phyloP scores from a whole-genome alignment of 2,113 vertebrate genomes.

The Tragulus kanchil region DNA sequence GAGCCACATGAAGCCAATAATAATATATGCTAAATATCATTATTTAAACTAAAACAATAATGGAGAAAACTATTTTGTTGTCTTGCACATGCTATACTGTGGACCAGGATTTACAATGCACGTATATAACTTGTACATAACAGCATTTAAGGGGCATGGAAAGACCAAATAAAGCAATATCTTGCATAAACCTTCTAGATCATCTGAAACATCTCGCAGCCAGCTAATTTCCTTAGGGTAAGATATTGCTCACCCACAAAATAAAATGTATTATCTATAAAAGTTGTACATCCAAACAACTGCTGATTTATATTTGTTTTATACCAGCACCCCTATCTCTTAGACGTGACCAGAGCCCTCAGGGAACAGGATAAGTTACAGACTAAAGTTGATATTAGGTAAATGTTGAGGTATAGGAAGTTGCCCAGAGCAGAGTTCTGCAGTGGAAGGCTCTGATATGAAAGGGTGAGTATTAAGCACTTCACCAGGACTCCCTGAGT shows the following conservation, averaged over 20 bases:
- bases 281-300: background rate
- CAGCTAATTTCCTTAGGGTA: background rate
- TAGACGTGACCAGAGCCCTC: background rate
- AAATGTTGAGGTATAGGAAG: background rate
- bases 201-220: background rate
- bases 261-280: background rate
- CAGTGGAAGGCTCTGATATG: background rate
- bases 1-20: background rate
- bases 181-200: background rate
- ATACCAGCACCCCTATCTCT: background rate
- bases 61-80: background rate
- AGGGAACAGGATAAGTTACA: background rate
- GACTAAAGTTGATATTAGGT: background rate
- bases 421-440: background rate
- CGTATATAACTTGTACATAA: background rate
- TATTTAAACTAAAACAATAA: conserved; percentile 11
- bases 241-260: background rate
- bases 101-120: background rate
- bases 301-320: background rate
- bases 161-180: background rate
- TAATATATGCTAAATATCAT: background rate
- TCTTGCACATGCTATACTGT: background rate
- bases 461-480: background rate
- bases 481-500: background rate
- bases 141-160: background rate